Conservation (phyloP, 2,888 invertebrate species). For the Sipha maydis region DNA sequence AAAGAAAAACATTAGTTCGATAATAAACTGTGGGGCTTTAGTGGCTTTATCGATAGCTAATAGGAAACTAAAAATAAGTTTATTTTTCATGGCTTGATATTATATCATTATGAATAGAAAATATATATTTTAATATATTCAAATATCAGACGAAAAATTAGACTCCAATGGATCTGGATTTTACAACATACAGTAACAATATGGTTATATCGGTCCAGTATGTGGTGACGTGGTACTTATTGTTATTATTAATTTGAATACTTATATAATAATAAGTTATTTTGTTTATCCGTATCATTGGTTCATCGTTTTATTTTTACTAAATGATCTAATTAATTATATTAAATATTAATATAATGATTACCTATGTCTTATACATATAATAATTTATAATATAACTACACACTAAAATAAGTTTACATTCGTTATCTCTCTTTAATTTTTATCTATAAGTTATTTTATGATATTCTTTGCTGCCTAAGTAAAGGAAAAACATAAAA, state of each 20-base stretch:
- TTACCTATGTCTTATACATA: not conserved
- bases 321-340: not conserved
- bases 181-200: not conserved
- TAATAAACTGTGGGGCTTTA: too few relatives aligned
- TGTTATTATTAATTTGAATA: not conserved
- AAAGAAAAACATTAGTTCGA: not conserved
- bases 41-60: not conserved
- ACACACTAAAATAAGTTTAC: not conserved
- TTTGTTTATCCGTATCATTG: not conserved
- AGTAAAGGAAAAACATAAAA: not conserved
- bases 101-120: not conserved
- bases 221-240: not conserved
- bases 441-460: not conserved
- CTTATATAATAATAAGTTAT: not conserved
- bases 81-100: not conserved
- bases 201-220: not conserved
- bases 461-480: not conserved
- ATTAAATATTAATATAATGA: not conserved
- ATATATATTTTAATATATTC: not conserved
- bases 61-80: not conserved
- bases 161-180: not conserved
- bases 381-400: too few relatives aligned
- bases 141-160: not conserved
- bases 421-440: not conserved
- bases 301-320: not conserved